phyloP scores from a whole-genome alignment of 1,140 invertebrate species.

The Pteromalus puparum region DNA sequence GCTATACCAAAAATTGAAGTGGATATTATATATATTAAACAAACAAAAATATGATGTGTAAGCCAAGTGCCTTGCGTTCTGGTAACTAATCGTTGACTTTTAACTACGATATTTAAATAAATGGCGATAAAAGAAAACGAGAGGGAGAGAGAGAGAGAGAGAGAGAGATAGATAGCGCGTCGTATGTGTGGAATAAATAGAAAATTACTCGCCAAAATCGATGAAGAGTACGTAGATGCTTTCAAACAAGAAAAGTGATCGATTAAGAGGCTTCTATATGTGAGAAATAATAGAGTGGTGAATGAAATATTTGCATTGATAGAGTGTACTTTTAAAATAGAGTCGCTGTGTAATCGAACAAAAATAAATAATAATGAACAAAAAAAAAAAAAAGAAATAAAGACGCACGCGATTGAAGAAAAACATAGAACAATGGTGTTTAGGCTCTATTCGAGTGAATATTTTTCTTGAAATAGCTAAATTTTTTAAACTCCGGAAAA shows the following conservation, averaged over 20 bases:
- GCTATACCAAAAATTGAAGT: conserved; percentile 60
- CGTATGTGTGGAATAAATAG: not conserved
- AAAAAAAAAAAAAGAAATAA: not conserved
- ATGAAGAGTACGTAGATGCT: conserved; percentile 43
- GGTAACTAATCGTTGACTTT: conserved; percentile 75
- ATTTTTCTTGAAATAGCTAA: conserved; percentile 51
- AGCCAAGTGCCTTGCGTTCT: conserved; percentile 75
- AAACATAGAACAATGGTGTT: conserved; percentile 44
- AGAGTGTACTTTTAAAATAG: conserved; percentile 44
- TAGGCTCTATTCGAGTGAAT: conserved; percentile 48
- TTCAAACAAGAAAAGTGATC: conserved; percentile 36
- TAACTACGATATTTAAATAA: conserved; percentile 70
- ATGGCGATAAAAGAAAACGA: conserved; percentile 52
- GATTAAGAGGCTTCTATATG: conserved; percentile 46
- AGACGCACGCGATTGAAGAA: conserved; percentile 35
- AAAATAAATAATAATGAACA: conserved; percentile 32
- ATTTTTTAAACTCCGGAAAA: conserved; percentile 45
- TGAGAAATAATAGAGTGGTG: conserved; percentile 32
- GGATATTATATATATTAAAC: conserved; percentile 54
- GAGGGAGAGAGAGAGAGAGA: conserved; percentile 46
- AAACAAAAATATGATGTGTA: conserved; percentile 71
- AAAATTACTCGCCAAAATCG: conserved; percentile 35
- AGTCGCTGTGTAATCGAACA: conserved; percentile 37
- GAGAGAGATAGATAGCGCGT: conserved; percentile 14
- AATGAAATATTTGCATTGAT: conserved; percentile 44